Evolutionary conservation across 2,797 vertebrate species (phyloP).

Genomic region (Phylloscopus collybita): DNA sequence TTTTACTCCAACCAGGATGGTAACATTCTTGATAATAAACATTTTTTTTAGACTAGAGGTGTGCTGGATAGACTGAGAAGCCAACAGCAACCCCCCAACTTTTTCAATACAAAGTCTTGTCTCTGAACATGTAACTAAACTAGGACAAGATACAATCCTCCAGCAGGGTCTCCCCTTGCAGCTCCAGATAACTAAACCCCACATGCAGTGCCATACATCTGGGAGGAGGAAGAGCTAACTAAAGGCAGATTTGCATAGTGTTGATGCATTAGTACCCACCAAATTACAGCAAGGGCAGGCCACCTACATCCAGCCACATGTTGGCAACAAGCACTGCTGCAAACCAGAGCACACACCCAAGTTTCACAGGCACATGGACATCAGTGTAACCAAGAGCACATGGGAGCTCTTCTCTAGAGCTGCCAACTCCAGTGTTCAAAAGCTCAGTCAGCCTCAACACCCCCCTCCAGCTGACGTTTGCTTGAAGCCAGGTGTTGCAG

Average conservation of each 20-base stretch:
- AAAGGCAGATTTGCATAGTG: not conserved
- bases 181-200: not conserved
- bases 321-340: not conserved
- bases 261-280: not conserved
- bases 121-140: not conserved
- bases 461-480: not conserved
- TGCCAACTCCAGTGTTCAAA: not conserved
- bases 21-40: not conserved
- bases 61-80: not conserved
- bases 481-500: not conserved
- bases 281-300: not conserved
- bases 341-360: not conserved
- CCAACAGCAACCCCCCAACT: not conserved
- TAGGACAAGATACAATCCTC: not conserved
- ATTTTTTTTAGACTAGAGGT: not conserved
- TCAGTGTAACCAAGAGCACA: not conserved
- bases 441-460: not conserved
- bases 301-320: slow-evolving; percentile 24
- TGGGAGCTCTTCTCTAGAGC: not conserved
- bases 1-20: not conserved
- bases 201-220: not conserved
- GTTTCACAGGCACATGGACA: not conserved
- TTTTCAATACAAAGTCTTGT: not conserved
- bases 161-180: not conserved
- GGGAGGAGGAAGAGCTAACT: not conserved